Evolutionary conservation across 2,888 invertebrate genomes (phyloP).

Genomic region (Folsomia candida): DNA sequence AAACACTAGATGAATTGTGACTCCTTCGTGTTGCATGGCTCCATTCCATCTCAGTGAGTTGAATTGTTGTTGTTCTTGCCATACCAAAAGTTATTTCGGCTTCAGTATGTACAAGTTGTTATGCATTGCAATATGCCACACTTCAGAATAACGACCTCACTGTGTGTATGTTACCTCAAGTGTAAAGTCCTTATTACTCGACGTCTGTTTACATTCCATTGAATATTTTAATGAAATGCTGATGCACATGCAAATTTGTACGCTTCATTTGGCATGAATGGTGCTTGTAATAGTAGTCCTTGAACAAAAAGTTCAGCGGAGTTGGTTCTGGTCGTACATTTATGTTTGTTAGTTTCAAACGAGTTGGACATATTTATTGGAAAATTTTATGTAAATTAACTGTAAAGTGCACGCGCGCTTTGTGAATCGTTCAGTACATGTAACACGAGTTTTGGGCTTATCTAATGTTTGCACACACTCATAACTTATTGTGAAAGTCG

Average conservation of each 20-base stretch:
- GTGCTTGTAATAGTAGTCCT: not conserved
- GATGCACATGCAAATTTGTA: not conserved
- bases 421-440: not conserved
- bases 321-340: not conserved
- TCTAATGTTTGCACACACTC: not conserved
- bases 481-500: constrained; percentile 1
- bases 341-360: not conserved
- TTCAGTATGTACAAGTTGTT: too few relatives aligned
- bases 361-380: not conserved
- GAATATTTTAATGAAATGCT: not conserved
- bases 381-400: not conserved
- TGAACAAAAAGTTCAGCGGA: not conserved
- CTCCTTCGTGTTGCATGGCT: not conserved
- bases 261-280: not conserved
- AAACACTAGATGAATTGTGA: not conserved
- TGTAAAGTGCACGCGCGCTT: not conserved
- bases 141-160: not conserved
- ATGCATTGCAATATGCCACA: not conserved
- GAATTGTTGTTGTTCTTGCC: too few relatives aligned
- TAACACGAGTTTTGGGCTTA: not conserved
- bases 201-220: not conserved
- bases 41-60: not conserved
- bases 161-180: not conserved
- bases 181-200: not conserved
- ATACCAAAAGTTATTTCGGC: too few relatives aligned